Conservation (phyloP, 2,888 invertebrate genomes). For the Marronus borbonicus region DNA sequence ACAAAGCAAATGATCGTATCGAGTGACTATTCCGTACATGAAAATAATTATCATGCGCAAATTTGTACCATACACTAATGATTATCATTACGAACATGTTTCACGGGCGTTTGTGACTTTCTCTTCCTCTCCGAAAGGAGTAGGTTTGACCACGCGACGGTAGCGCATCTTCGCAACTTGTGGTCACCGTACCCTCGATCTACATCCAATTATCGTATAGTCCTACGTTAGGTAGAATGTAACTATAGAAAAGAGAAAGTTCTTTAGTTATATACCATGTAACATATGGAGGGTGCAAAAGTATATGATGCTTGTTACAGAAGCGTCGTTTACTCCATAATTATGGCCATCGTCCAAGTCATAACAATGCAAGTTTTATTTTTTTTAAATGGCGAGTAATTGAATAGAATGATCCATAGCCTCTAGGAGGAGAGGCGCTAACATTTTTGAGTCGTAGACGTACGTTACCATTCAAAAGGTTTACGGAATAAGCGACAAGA, state of each 20-base stretch:
- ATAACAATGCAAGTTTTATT: conserved; percentile 36
- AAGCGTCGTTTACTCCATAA: conserved; percentile 9
- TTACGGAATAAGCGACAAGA: not conserved
- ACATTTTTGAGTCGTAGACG: not conserved
- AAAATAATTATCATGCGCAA: not conserved
- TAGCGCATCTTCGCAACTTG: conserved; percentile 7
- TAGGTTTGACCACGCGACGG: not conserved
- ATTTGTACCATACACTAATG: not conserved
- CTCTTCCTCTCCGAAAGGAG: conserved; percentile 5
- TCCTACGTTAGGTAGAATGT: not conserved
- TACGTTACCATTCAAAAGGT: not conserved
- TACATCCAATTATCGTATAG: conserved; percentile 11
- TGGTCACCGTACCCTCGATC: conserved; percentile 3
- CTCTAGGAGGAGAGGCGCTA: conserved; percentile 25
- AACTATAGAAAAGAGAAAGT: conserved; percentile 31
- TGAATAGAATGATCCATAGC: not conserved
- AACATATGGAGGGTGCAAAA: not conserved
- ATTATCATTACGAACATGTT: conserved; percentile 17
- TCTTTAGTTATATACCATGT: not conserved
- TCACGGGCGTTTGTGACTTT: conserved; percentile 10
- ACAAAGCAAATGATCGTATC: not conserved
- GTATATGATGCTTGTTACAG: not conserved
- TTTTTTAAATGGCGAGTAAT: conserved; percentile 14
- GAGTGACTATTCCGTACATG: not conserved
- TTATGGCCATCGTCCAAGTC: not conserved